These are phyloP conservation scores for Archips xylosteana DNA, from an alignment of 2,888 invertebrate genomes.

Conservation along the genomic window DNA sequence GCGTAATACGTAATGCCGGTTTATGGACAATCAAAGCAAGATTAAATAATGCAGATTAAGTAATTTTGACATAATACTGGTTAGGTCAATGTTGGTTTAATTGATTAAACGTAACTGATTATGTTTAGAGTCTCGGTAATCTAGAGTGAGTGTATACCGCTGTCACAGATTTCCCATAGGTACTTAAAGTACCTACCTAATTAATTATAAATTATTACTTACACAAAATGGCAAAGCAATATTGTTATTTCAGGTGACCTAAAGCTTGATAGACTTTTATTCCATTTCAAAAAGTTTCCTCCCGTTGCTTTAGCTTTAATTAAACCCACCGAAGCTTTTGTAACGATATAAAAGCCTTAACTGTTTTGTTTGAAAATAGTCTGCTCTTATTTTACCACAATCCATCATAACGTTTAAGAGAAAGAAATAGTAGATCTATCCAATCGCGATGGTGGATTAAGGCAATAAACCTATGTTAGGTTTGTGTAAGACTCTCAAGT, in stretches of 20 bases:
- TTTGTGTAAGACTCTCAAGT: no score
- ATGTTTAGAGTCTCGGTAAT: neutral
- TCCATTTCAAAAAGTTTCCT: neutral
- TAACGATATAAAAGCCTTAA: neutral
- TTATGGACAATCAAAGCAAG: no score
- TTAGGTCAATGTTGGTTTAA: neutral
- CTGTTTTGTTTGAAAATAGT: neutral
- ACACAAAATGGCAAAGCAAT: neutral
- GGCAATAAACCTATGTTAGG: no score
- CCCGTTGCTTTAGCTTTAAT: neutral
- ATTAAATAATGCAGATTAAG: neutral
- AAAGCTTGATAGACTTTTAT: neutral
- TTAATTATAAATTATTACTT: neutral
- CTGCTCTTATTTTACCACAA: neutral
- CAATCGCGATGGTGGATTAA: no score
- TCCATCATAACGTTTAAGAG: neutral
- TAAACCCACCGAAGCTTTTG: conserved; percentile 10
- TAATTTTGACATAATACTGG: neutral
- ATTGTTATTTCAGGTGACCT: conserved; percentile 1
- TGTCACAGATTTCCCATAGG: neutral
- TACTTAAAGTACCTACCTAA: no score
- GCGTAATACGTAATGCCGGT: neutral
- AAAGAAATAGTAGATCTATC: no score
- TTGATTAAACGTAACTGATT: neutral
- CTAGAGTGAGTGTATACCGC: neutral